Evolutionary conservation across 2,797 vertebrate genomes (phyloP), one percentile per base, ranked within the genome.

Genomic region (Alcedo atthis): DNA sequence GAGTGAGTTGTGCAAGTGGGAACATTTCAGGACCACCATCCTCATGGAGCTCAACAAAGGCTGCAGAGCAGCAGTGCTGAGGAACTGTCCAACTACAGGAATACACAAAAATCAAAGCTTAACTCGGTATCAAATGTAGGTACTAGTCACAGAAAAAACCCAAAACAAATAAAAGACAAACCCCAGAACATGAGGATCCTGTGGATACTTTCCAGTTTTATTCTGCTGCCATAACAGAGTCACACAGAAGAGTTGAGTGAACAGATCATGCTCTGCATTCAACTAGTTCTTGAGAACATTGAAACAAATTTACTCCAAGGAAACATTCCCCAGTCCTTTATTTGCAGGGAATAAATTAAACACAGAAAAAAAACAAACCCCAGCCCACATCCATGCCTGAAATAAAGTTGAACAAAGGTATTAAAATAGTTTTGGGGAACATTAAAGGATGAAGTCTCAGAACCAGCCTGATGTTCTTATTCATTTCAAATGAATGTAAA

Each of bases 241-340:
- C 93, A 97, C 76, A 97, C 82, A 95, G 45, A 92, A 93, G 78
- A 95, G 81, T 5, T 81, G 57, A 94, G 86, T 82, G 77, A 96
- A 90, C 91, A 96, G 49, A 92, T 95, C 94, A 97, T 96, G 95
- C 96, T 97, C 82, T 96, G 92, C 88, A 97, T 95, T 96, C 94
- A 96, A 93, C 90, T 87, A 90, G 37, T 64, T 80, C 64, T 81
- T 61, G 12, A 61, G 55, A 85, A 91, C 81, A 83, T 79, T 93
- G 79, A 94, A 94, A 96, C 91, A 94, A 93, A 69, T 45, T 33
- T 68, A 89, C 49, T 90, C 42, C 75, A 86, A 90, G 22, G 91
- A 94, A 92, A 79, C 83, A 75, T 91, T 89, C 63, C 93, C 91
- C 81, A 46, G 45, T 92, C 89, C 89, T 95, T 97, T 79, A 94